A percentile compares a stretch with the other conserved stretches of the same genome.
These are phyloP conservation scores for Embidobia sp. DNA, from an alignment of 2,888 invertebrate genomes.

Conservation along the genomic window DNA sequence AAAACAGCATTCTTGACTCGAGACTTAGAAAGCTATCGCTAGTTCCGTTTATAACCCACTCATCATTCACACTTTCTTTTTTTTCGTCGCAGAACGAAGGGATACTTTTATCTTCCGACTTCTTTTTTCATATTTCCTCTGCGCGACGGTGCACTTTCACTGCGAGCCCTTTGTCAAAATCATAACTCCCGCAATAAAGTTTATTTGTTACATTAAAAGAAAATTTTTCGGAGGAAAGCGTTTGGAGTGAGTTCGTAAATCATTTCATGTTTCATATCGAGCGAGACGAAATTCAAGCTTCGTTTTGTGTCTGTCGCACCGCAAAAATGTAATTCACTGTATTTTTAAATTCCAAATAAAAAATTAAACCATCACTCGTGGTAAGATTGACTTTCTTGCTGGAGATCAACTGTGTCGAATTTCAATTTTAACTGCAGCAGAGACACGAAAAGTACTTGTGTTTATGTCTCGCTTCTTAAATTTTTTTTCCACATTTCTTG, in stretches of 20 bases:
- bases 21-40: conserved; percentile 34
- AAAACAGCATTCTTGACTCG: conserved; percentile 12
- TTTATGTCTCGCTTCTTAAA: too few species aligned
- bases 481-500: too few species aligned
- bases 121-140: conserved; percentile 52
- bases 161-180: conserved; percentile 70
- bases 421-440: too few species aligned
- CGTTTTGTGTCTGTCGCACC: conserved; percentile 63
- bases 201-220: conserved; percentile 69
- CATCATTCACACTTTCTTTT: conserved; percentile 68
- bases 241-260: conserved; percentile 71
- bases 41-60: conserved; percentile 67
- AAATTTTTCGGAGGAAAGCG: conserved; percentile 64
- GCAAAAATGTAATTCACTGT: conserved; percentile 51
- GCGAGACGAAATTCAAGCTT: conserved; percentile 78
- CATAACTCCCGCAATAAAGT: conserved; percentile 67
- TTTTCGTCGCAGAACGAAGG: conserved; percentile 50
- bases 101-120: conserved; percentile 38
- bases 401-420: conserved; percentile 16
- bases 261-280: conserved; percentile 61
- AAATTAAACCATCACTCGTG: neutral
- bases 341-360: neutral
- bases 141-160: conserved; percentile 73
- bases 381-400: conserved; percentile 23
- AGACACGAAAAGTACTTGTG: too few species aligned